Percentiles rank a stretch among this genome's conserved stretches.
Evolutionary conservation across 2,888 invertebrate species (phyloP).

Genomic region (Chromoteleia sp.): DNA sequence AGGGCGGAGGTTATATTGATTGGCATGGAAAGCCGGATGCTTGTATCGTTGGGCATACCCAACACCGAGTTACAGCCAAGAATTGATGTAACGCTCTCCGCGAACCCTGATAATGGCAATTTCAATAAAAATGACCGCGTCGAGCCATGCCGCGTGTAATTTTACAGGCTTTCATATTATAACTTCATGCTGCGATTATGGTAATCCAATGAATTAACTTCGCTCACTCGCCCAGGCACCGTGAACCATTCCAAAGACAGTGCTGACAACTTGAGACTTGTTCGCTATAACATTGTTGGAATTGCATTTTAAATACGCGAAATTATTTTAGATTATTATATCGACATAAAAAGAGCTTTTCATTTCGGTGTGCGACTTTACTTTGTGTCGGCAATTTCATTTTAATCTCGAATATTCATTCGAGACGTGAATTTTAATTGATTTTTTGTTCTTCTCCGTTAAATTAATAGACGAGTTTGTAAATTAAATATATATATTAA

Average conservation of each 20-base stretch:
- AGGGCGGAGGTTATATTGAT: conserved; percentile 52
- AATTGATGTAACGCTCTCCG: conserved; percentile 66
- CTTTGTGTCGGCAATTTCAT: neutral
- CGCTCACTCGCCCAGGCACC: conserved; percentile 62
- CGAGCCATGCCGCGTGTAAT: conserved; percentile 71
- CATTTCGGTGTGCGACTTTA: conserved; percentile 6
- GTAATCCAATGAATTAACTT: conserved; percentile 75
- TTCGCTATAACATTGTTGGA: conserved; percentile 40
- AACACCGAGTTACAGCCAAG: conserved; percentile 67
- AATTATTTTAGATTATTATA: conserved; percentile 47
- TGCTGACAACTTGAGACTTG: conserved; percentile 64
- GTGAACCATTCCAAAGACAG: conserved; percentile 51
- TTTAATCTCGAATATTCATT: neutral
- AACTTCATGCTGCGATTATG: conserved; percentile 75
- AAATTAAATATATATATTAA: too few relatives aligned
- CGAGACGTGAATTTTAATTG: neutral
- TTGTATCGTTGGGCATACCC: conserved; percentile 60
- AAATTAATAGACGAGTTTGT: too few relatives aligned
- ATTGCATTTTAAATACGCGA: conserved; percentile 37
- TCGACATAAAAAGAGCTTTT: conserved; percentile 23
- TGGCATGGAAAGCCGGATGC: conserved; percentile 45
- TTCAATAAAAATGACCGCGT: conserved; percentile 71
- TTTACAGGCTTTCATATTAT: conserved; percentile 74
- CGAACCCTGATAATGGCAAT: conserved; percentile 66
- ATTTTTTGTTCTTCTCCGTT: too few relatives aligned